phyloP scores from a whole-genome alignment of 2,797 vertebrate species.

The Phalloptychus januarius region DNA sequence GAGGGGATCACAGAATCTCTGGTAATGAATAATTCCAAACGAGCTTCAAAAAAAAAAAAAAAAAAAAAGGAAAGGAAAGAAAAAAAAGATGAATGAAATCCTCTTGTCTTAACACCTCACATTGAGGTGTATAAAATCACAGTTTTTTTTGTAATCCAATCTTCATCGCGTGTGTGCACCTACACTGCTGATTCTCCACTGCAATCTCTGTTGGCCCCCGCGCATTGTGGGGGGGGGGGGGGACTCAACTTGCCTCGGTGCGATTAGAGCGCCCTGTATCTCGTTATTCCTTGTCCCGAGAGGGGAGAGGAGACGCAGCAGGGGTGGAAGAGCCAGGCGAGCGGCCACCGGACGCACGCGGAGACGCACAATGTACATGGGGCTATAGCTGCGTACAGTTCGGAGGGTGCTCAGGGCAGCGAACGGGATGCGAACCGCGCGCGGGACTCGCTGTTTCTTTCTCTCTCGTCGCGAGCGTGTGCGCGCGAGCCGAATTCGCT shows the following conservation, averaged over 20 bases:
- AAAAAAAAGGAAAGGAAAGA: conserved; percentile 1
- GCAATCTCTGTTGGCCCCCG: conserved; percentile 70
- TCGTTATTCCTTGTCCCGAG: conserved; percentile 71
- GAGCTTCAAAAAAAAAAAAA: conserved; percentile 48
- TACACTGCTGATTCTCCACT: conserved; percentile 61
- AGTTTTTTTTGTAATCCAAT: conserved; percentile 78
- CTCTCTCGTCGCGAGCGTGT: neutral
- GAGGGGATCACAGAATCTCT: conserved; percentile 45
- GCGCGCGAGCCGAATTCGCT: neutral
- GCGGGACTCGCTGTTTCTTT: conserved; percentile 53
- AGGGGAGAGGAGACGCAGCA: conserved; percentile 47
- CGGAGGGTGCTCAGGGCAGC: conserved; percentile 42
- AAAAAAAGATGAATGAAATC: conserved; percentile 61
- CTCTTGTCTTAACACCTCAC: conserved; percentile 73
- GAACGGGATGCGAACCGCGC: conserved; percentile 53
- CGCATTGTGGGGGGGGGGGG: conserved; percentile 38
- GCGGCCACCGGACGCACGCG: conserved; percentile 63
- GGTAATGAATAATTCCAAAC: conserved; percentile 74
- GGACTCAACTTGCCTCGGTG: conserved; percentile 58
- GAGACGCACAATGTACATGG: conserved; percentile 40
- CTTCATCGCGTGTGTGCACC: conserved; percentile 65
- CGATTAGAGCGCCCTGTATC: conserved; percentile 60
- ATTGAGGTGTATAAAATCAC: conserved; percentile 67
- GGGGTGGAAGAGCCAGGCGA: conserved; percentile 48
- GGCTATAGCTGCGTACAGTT: conserved; percentile 22